Conservation (phyloP, 30 jellyfish, hydroid and myxozoan species). For the Cassiopea xamachana region DNA sequence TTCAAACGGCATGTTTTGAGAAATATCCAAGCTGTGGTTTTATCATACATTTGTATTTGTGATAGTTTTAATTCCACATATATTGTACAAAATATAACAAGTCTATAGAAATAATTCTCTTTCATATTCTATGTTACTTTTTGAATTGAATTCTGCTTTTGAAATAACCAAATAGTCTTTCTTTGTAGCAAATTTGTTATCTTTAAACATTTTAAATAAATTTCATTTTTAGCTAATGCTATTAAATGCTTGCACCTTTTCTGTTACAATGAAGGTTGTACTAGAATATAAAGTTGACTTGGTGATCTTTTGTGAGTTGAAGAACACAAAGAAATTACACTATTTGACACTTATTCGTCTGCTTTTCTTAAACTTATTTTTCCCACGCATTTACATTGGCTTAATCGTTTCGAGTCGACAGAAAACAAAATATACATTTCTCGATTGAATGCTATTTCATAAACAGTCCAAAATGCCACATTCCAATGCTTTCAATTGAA, state of each 20-base stretch:
- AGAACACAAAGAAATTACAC: neutral
- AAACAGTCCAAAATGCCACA: neutral
- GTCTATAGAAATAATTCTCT: neutral
- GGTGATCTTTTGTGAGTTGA: neutral
- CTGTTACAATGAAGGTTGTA: neutral
- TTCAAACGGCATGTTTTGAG: neutral
- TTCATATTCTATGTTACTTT: neutral
- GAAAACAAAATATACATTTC: neutral
- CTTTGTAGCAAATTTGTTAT: neutral
- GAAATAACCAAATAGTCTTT: neutral
- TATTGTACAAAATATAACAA: too few species aligned
- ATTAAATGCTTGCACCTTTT: neutral
- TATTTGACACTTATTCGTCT: neutral
- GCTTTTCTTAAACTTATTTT: neutral
- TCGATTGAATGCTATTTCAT: neutral
- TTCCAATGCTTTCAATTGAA: neutral
- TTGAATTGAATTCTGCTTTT: neutral
- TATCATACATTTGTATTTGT: neutral
- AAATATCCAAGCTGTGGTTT: neutral
- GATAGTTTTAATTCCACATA: neutral
- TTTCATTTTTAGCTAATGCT: neutral
- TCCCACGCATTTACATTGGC: neutral
- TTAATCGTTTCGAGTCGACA: neutral
- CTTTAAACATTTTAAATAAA: neutral
- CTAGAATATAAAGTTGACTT: neutral